Percentiles rank a stretch among this genome's conserved stretches.
These are phyloP conservation scores for Phasianus colchicus DNA, from an alignment of 2,113 vertebrate species.

Conservation along the genomic window DNA sequence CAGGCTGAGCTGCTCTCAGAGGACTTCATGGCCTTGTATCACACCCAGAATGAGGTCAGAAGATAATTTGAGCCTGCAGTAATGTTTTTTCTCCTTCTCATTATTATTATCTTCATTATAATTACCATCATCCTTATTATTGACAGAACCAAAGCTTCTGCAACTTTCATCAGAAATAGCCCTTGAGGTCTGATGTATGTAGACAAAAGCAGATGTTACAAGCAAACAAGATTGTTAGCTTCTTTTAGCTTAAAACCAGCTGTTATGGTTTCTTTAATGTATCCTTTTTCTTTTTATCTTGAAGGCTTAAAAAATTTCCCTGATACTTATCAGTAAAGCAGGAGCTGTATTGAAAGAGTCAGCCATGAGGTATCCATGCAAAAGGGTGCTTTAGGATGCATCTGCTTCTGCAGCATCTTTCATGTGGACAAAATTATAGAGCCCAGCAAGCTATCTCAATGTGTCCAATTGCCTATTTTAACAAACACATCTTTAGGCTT, in stretches of 20 bases:
- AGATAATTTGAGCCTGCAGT: neutral
- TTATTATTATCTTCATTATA: neutral
- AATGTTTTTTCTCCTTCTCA: neutral
- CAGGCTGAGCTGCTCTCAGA: neutral
- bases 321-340: neutral
- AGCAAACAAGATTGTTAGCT: neutral
- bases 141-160: neutral
- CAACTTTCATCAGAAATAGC: neutral
- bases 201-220: neutral
- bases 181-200: neutral
- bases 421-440: neutral
- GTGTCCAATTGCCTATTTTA: slow-evolving; percentile 46
- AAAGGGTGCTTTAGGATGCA: neutral
- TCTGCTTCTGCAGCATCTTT: slow-evolving; percentile 21
- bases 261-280: neutral
- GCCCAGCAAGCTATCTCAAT: slow-evolving; percentile 1
- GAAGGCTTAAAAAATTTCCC: slow-evolving; percentile 21
- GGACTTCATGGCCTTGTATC: neutral
- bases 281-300: neutral
- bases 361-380: neutral
- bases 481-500: slow-evolving; percentile 51
- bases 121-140: neutral
- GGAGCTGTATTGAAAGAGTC: neutral
- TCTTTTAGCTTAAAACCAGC: neutral
- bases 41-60: neutral